A percentile compares a stretch with the other conserved stretches of the same genome.
phyloP scores from a whole-genome alignment of 92 coral and sea anemone species.

The Pocillopora grandis region DNA sequence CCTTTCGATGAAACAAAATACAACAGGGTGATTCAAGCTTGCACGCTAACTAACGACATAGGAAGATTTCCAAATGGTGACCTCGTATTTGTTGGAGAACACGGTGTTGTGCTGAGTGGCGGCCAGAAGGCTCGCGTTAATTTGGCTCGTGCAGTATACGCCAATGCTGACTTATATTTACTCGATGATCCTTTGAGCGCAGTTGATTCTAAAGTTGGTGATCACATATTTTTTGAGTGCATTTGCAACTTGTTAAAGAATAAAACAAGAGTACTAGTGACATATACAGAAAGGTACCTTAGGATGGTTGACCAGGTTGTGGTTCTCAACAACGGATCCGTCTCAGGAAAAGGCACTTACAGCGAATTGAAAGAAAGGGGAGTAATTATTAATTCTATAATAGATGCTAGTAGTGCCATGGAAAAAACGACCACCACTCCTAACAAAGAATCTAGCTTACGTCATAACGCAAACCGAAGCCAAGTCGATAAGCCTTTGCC shows the following conservation, averaged over 20 bases:
- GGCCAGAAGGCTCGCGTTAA: slow-evolving; percentile 39
- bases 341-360: neutral
- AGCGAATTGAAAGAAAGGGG: neutral
- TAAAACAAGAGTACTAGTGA: slow-evolving; percentile 5
- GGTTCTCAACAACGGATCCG: slow-evolving; percentile 13
- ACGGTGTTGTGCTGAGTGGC: slow-evolving; percentile 32
- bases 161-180: slow-evolving; percentile 27
- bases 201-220: slow-evolving; percentile 30
- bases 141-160: slow-evolving; percentile 42
- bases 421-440: neutral
- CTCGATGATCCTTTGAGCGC: slow-evolving; percentile 28
- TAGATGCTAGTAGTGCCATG: neutral
- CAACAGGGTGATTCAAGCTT: slow-evolving; percentile 6
- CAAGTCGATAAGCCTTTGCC: neutral
- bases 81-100: slow-evolving; percentile 30
- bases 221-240: slow-evolving; percentile 13
- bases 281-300: neutral
- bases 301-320: slow-evolving; percentile 14
- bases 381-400: neutral
- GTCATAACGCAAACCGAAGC: neutral
- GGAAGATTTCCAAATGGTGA: slow-evolving; percentile 15
- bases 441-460: neutral
- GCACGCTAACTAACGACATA: slow-evolving; percentile 5
- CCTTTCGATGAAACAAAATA: slow-evolving; percentile 20
- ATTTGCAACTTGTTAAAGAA: slow-evolving; percentile 3